Evolutionary conservation across 2,888 invertebrate genomes (phyloP).

Genomic region (Dasypogon diadema): DNA sequence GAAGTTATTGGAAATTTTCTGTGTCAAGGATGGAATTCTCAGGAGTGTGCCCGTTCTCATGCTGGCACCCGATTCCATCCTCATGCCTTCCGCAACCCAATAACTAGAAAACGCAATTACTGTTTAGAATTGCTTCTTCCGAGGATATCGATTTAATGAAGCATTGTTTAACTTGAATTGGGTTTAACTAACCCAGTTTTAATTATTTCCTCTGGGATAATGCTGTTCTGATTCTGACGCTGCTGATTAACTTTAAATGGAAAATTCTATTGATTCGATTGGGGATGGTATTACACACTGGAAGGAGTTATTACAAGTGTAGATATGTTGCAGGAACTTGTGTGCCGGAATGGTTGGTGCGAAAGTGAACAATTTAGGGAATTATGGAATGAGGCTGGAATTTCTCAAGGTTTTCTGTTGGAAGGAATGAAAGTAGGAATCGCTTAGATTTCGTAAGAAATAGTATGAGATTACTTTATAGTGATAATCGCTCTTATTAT

Average conservation of each 20-base stretch:
- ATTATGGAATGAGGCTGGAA: no score
- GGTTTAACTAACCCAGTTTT: conserved; percentile 28
- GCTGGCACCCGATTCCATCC: not conserved
- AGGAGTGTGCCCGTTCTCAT: not conserved
- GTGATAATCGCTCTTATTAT: no score
- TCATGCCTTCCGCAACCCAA: not conserved
- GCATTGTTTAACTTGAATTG: conserved; percentile 24
- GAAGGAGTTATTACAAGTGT: no score
- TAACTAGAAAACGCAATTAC: conserved; percentile 27
- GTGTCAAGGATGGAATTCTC: conserved; percentile 6
- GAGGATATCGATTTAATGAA: conserved; percentile 13
- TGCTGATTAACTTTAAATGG: not conserved
- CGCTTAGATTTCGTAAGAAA: no score
- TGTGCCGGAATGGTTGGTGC: no score
- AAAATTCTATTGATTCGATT: not conserved
- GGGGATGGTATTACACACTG: not conserved
- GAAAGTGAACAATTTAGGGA: no score
- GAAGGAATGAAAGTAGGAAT: no score
- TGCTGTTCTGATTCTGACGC: not conserved
- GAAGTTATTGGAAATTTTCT: conserved; percentile 19
- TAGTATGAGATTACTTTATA: no score
- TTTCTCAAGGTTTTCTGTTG: no score
- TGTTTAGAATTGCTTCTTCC: conserved; percentile 17
- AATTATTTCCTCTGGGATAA: conserved; percentile 19
- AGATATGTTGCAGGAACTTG: no score